Evolutionary conservation across 2,113 vertebrate species (phyloP).

Genomic region (Eulemur macaco): DNA sequence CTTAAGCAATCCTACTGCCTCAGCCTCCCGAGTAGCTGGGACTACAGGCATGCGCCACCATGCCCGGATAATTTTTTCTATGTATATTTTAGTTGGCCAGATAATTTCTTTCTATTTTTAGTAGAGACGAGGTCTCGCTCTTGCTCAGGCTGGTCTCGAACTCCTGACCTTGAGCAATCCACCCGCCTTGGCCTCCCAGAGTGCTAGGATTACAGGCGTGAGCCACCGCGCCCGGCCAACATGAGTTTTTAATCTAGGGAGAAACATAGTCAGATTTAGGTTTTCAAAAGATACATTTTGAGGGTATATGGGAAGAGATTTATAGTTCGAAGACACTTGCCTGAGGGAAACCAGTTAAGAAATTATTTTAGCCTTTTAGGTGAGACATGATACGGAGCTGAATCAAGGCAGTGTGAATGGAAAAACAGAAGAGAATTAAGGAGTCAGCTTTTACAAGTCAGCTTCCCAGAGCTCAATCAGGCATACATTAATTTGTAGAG

Average conservation of each 20-base stretch:
- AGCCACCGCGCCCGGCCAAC: no score
- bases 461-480: neutral
- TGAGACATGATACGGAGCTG: neutral
- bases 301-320: neutral
- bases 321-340: neutral
- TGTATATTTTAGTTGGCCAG: no score
- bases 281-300: neutral
- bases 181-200: no score
- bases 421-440: neutral
- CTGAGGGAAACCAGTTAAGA: neutral
- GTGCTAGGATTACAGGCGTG: no score
- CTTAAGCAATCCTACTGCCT: no score
- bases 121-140: no score
- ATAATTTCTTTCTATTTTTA: no score
- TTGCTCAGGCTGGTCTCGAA: no score
- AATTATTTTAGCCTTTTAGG: neutral
- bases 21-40: no score
- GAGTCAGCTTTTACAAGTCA: neutral
- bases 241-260: neutral
- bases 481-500: neutral
- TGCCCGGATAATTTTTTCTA: no score
- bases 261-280: neutral
- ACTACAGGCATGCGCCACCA: no score
- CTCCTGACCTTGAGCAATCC: no score
- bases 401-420: neutral